Conservation (phyloP, 2,797 vertebrate genomes). For the Eutrigla gurnardus region DNA sequence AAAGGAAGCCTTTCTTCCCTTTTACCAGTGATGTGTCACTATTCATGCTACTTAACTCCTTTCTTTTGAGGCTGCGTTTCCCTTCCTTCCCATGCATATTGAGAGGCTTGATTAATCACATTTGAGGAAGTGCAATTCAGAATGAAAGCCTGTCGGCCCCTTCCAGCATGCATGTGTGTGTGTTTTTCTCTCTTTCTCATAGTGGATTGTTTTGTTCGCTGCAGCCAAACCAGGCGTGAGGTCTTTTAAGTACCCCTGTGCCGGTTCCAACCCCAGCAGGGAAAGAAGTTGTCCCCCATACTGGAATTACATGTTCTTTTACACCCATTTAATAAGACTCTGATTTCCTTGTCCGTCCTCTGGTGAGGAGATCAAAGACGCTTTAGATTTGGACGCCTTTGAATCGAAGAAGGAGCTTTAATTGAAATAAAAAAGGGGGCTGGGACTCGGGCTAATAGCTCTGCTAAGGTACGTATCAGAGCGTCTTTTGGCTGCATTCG, state of each 20-base stretch:
- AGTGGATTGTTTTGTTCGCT: constrained; percentile 72
- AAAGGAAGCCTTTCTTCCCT: background rate
- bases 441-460: constrained; percentile 54
- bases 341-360: constrained; percentile 69
- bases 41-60: constrained; percentile 37
- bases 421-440: constrained; percentile 77
- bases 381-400: constrained; percentile 68
- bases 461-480: constrained; percentile 56
- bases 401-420: constrained; percentile 75
- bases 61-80: constrained; percentile 48
- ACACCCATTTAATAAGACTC: constrained; percentile 41
- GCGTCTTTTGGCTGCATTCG: constrained; percentile 46
- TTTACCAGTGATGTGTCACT: constrained; percentile 30
- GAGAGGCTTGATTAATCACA: constrained; percentile 68
- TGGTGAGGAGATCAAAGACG: constrained; percentile 78
- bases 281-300: constrained; percentile 62
- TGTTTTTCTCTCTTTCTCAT: constrained; percentile 33
- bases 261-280: constrained; percentile 62
- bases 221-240: constrained; percentile 63
- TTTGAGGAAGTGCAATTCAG: constrained; percentile 58
- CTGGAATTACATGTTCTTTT: constrained; percentile 65
- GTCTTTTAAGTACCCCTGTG: constrained; percentile 57
- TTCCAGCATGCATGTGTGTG: constrained; percentile 32
- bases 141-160: constrained; percentile 63
- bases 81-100: constrained; percentile 34